These are phyloP conservation scores for Myotis myotis DNA, from an alignment of 2,797 vertebrate species.

Conservation along the genomic window DNA sequence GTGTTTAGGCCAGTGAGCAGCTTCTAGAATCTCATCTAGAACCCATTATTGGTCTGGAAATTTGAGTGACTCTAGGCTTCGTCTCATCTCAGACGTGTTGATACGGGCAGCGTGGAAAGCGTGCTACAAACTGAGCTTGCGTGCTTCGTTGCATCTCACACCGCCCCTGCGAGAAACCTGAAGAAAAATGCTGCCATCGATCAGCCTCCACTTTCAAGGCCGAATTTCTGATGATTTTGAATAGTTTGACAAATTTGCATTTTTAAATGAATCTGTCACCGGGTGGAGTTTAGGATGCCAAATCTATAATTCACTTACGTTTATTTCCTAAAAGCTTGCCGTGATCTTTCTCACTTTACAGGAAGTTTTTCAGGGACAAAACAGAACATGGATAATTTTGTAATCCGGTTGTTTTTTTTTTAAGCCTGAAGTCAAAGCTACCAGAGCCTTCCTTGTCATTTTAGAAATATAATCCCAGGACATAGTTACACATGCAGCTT, in stretches of 20 bases:
- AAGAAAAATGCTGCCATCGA: not conserved
- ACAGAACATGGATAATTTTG: not conserved
- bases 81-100: not conserved
- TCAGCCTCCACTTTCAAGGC: not conserved
- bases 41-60: not conserved
- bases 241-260: not conserved
- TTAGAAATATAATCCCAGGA: not conserved
- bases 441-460: not conserved
- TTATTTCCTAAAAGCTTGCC: conserved; percentile 45
- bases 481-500: not conserved
- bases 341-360: not conserved
- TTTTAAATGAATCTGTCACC: not conserved
- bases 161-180: not conserved
- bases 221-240: not conserved
- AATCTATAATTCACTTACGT: not conserved
- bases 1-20: not conserved
- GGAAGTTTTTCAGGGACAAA: conserved; percentile 36
- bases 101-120: not conserved
- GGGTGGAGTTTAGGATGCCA: not conserved
- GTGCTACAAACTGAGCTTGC: not conserved
- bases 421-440: not conserved
- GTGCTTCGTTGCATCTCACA: not conserved
- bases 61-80: not conserved
- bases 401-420: not conserved
- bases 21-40: not conserved